Evolutionary conservation across 2,113 vertebrate genomes (phyloP), one percentile per base, ranked within the genome.

Genomic region (Tonatia bakeri): DNA sequence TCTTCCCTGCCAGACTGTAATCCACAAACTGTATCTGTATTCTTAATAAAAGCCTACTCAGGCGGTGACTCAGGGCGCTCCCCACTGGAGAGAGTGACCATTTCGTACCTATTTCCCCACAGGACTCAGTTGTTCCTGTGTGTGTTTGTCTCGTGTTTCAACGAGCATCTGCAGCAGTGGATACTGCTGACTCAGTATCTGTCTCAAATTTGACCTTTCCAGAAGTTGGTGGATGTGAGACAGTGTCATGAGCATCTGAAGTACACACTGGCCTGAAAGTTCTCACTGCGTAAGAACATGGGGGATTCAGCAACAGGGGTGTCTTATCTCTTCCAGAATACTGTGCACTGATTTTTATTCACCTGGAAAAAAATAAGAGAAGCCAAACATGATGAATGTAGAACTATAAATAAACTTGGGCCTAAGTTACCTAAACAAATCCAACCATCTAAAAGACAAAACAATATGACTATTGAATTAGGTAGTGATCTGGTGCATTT

Each of bases 331-430:
- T 91, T 76, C 11, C 38, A 77, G 77, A 91, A 67, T 16, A 40
- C n/a, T 56, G 19, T 88, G 36, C 12, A 52, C 69, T 77, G 65
- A 70, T 76, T 76, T 69, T 93, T 36, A 94, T n/a, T 85, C 50
- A 54, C 82, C 31, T 91, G 83, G 24, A 91, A 94, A 92, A 95
- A 93, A 73, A n/a, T 87, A 31, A 90, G 43, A 76, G 59, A 88
- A 88, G 14, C 28, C 70, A 85, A 72, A 61, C 10, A 61, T 61
- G 22, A 88, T 86, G 87, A 56, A 59, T n/a, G 17, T 75, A 76
- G 26, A 16, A 24, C 1, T n/a, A 22, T 75, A 84, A 86, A 61
- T 86, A 96, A 92, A 85, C 28, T 19, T 38, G 59, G 31, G 7
- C 36, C 28, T 31, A 56, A 86, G 85, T 87, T 77, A 87, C n/a